Evolutionary conservation across 1,140 invertebrate species (phyloP).

Genomic region (Pteromalus puparum): DNA sequence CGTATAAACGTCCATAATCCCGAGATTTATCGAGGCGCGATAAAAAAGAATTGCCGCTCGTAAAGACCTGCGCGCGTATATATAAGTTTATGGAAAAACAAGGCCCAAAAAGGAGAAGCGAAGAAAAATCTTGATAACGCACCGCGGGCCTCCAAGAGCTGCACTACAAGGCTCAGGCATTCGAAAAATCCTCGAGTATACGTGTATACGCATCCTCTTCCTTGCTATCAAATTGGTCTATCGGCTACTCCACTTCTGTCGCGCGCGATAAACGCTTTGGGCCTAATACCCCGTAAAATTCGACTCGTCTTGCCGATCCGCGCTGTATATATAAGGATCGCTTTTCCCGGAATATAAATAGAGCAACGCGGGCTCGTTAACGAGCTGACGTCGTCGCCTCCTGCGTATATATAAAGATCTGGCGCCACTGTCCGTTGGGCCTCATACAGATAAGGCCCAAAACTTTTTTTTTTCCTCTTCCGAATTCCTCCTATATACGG

Average conservation of each 20-base stretch:
- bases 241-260: conserved; percentile 45
- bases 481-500: neutral
- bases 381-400: neutral
- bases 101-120: neutral
- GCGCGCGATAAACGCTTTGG: conserved; percentile 13
- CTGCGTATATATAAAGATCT: neutral
- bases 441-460: neutral
- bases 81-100: neutral
- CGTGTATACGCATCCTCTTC: neutral
- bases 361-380: conserved; percentile 7
- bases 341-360: conserved; percentile 3
- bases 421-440: conserved; percentile 4
- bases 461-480: neutral
- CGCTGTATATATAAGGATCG: no score
- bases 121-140: conserved; percentile 21
- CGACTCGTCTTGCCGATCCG: conserved; percentile 23
- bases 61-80: neutral
- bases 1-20: neutral
- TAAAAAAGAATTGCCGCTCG: conserved; percentile 9
- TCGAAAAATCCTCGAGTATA: conserved; percentile 38
- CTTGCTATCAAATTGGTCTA: conserved; percentile 33
- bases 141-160: neutral
- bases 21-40: conserved; percentile 31
- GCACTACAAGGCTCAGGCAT: conserved; percentile 38
- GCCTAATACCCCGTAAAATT: conserved; percentile 33